A percentile compares a stretch with the other conserved stretches of the same genome.
Evolutionary conservation across 2,113 vertebrate species (phyloP).

Genomic region (Oncorhynchus kisutch): DNA sequence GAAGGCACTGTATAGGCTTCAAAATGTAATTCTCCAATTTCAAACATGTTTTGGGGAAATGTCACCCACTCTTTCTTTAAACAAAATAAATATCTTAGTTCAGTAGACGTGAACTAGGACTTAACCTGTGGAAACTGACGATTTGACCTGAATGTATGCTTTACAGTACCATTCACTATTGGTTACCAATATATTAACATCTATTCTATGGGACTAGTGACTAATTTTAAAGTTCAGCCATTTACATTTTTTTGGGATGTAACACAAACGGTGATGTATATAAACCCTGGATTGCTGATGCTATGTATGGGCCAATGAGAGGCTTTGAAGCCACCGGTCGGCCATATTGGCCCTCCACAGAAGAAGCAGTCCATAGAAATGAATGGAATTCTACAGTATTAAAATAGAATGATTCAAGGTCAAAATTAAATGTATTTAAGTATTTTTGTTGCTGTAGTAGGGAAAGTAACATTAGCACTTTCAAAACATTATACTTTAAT

Average conservation of each 20-base stretch:
- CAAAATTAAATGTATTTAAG: too few relatives aligned
- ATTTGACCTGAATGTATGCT: slow-evolving; percentile 73
- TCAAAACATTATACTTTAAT: too few relatives aligned
- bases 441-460: too few relatives aligned
- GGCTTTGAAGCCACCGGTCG: too few relatives aligned
- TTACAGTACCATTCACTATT: slow-evolving; percentile 78
- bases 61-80: not conserved
- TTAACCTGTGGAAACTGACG: slow-evolving; percentile 57
- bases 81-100: slow-evolving; percentile 52
- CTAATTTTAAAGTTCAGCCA: slow-evolving; percentile 68
- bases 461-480: too few relatives aligned
- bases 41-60: slow-evolving; percentile 32
- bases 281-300: too few relatives aligned
- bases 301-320: too few relatives aligned
- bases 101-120: slow-evolving; percentile 50
- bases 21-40: slow-evolving; percentile 42
- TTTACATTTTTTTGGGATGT: slow-evolving; percentile 58
- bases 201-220: slow-evolving; percentile 76
- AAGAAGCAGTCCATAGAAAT: too few relatives aligned
- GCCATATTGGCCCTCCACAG: too few relatives aligned
- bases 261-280: slow-evolving; percentile 18
- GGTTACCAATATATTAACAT: slow-evolving; percentile 83
- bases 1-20: too few relatives aligned
- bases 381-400: too few relatives aligned
- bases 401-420: too few relatives aligned